Base-by-base conservation (phyloP, 2,113 vertebrate species). In the Coracopsis vasa region DNA sequence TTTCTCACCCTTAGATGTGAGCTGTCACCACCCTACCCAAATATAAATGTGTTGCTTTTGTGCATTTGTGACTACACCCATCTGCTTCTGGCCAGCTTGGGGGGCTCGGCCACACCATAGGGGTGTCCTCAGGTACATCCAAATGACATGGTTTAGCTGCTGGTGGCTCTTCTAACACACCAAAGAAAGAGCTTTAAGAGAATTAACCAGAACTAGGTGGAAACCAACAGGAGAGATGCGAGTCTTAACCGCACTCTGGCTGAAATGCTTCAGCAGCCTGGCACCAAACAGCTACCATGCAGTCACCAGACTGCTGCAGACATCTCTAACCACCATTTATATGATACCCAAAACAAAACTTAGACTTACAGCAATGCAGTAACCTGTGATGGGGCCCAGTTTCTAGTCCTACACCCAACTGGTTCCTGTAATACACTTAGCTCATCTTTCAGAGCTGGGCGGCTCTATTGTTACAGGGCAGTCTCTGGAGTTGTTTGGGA, bases 281-380 rank as follows among this genome's bases (percentile, higher is more conserved):
- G 21, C 0, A 0, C 19, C 29, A 67, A 45, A n/a, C 65, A 74
- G 27, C 53, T 28, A n/a, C 60, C n/a, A 24, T 0, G 0, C 31
- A 69, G 16, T 28, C 50, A 45, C 42, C 44, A 71, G 39, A 11
- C 16, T 69, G 62, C 41, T 3, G 3, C 0, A 0, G 31, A 70
- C 16, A 35, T 17, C 31, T 60, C 41, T 95, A 62, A 47, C 14
- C 14, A 39, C 0, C 0, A 11, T 44, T 79, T 69, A 45, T 37
- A 28, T 70, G 33, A 45, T 10, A 42, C 17, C 66, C 45, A 84
- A 51, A 28, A 11, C 33, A 75, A 72, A 93, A 44, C 7, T 61
- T 29, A 37, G 27, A 29, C 35, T 74, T 81, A 20, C 0, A 1
- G 15, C 54, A 64, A 24, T 21, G 18, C 6, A 16, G 10, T 47